Evolutionary conservation across 2,113 vertebrate genomes (phyloP), one percentile per base, ranked within the genome.

Genomic region (Sorex fumeus): DNA sequence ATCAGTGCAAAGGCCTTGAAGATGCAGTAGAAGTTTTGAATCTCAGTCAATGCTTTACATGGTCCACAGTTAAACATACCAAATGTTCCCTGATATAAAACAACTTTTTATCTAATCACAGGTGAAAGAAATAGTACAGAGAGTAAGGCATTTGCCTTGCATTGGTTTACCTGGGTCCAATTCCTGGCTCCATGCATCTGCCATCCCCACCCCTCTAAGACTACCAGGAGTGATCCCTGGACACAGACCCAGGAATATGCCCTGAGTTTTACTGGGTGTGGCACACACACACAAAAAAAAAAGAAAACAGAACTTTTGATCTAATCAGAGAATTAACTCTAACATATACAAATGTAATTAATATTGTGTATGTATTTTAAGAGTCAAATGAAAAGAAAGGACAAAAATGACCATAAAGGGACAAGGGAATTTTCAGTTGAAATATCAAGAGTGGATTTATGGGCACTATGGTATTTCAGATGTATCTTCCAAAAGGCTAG

Each of bases 281-380:
- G 47, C 2, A 13, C 47, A 50, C n/a, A 50, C 6, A 50, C 4
- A 50, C 13, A 13, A 50, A 50, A 50, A 5, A 47, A 50, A 50
- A 36, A 70, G 62, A 40, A 40, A 40, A 40, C 40, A 40, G 40
- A 40, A 40, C 7, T 7, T 40, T 40, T 40, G 40, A 77, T 77
- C 69, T 87, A 76, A 45, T 67, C 13, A 71, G 43, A 75, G 28
- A 43, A 64, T 69, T 86, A 88, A 76, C 4, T 62, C 23, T 88
- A 79, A 71, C 70, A 34, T 15, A 50, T 79, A 32, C 67, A 89
- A 89, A 91, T 15, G 34, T 4, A 76, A 32, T 74, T 64, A 45
- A 10, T 71, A 67, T 75, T 94, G 21, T 80, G 2, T 71, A 60
- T 88, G 50, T 34, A 82, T 87, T 81, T 88, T 53, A 81, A 74